Evolutionary conservation across 2,797 vertebrate species (phyloP), one percentile per base, ranked within the genome.

Genomic region (Bovichtus variegatus): DNA sequence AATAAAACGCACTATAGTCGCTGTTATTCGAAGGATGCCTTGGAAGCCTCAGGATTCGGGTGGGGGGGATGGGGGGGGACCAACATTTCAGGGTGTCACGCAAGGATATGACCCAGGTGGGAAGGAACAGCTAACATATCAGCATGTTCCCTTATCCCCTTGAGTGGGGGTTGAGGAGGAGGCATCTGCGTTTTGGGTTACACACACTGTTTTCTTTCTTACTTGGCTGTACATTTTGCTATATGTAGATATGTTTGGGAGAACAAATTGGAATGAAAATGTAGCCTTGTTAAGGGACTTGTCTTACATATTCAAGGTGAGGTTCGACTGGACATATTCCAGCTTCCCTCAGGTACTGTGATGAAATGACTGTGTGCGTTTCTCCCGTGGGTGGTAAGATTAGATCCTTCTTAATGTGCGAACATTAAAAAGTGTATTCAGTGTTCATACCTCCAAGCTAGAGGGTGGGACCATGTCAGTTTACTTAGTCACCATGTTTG

Each of bases 31-130:
- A 87, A 31, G 64, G 58, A 57, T 60, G 67, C 50, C 67, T 78
- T 83, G 54, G 65, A 84, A 67, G 34, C 61, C 19, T 83, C 47
- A 43, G 44, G 36, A 77, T 64, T 57, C 0, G 1, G 8, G 34
- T 25, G 16, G 38, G 23, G 21, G 49, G 31, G 8, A n/a, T 10
- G 18, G 16, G 44, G 57, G 69, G 19, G 3, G 43, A 49, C 40
- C 27, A 18, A 62, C 50, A 50, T 81, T 74, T 81, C 63, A 82
- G 73, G 61, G 67, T 85, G 85, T 81, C 79, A 74, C 6, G 46
- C 54, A 77, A 71, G 90, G 85, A 88, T 82, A 73, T 36, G 77
- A 87, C 77, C 86, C 89, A 90, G 86, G 89, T 87, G 91, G 84
- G 76, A 66, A 74, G 77, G 77, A 78, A 86, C 87, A 87, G 78